Evolutionary conservation across 2,888 invertebrate genomes (phyloP).

Genomic region (Thecocarcelia acutangulata): DNA sequence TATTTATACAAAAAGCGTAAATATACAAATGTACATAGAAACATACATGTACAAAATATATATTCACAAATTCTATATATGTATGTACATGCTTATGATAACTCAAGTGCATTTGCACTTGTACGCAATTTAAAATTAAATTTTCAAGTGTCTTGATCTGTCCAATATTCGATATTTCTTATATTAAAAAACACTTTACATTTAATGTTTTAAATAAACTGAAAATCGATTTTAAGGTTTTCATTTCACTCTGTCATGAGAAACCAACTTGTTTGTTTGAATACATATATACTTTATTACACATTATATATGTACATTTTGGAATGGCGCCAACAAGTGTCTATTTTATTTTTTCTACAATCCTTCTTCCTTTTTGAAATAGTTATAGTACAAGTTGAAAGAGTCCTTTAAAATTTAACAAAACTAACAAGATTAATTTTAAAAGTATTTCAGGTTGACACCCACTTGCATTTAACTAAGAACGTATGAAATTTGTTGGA

Average conservation of each 20-base stretch:
- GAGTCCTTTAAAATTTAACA: constrained; percentile 32
- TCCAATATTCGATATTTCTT: constrained; percentile 19
- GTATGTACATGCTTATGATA: not conserved
- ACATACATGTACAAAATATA: not conserved
- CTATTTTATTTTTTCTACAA: constrained; percentile 2
- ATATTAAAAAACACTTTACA: constrained; percentile 31
- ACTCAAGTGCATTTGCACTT: constrained; percentile 49
- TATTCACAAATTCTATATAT: constrained; percentile 6
- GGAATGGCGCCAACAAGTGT: constrained; percentile 76
- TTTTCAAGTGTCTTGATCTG: constrained; percentile 41
- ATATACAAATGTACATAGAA: not conserved
- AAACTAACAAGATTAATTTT: constrained; percentile 69
- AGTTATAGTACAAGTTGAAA: not conserved
- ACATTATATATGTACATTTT: constrained; percentile 38
- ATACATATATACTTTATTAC: too few relatives aligned
- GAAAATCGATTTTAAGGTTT: constrained; percentile 25
- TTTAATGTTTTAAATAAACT: constrained; percentile 12
- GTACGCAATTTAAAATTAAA: constrained; percentile 47
- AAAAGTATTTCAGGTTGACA: constrained; percentile 78
- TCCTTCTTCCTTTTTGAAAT: constrained; percentile 40
- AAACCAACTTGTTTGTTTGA: constrained; percentile 39
- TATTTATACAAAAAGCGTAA: constrained; percentile 9
- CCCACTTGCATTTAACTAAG: constrained; percentile 71
- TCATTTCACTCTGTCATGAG: not conserved
- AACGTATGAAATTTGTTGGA: constrained; percentile 62